Evolutionary conservation across 2,888 invertebrate genomes (phyloP).

Genomic region (Melanophora roralis): DNA sequence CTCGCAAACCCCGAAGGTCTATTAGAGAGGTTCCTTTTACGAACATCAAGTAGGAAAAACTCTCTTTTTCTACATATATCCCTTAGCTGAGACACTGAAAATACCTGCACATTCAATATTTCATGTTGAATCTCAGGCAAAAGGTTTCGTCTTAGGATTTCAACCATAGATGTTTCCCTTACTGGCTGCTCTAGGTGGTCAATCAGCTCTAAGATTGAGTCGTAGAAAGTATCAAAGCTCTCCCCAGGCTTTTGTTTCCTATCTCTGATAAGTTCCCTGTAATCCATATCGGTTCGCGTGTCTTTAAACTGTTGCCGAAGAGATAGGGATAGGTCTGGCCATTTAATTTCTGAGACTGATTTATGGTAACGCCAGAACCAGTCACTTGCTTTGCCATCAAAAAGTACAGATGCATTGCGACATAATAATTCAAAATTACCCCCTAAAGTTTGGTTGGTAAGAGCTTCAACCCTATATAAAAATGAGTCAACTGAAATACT

Average conservation of each 20-base stretch:
- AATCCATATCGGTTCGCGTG: too few species aligned
- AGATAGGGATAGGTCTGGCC: too few species aligned
- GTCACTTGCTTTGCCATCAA: too few species aligned
- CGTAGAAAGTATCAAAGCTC: constrained; percentile 16
- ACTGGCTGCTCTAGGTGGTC: constrained; percentile 1
- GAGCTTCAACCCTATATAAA: neutral
- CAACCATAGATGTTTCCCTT: too few species aligned
- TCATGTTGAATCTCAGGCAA: too few species aligned
- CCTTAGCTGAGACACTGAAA: neutral
- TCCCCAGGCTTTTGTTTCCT: neutral
- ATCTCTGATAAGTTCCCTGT: neutral
- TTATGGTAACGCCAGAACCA: neutral
- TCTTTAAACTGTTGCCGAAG: too few species aligned
- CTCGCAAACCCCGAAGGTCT: too few species aligned
- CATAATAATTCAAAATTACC: neutral
- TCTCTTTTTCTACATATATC: too few species aligned
- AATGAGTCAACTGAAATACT: neutral
- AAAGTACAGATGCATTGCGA: too few species aligned
- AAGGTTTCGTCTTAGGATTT: too few species aligned
- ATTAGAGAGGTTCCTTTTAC: too few species aligned
- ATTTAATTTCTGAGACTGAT: neutral
- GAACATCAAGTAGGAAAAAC: too few species aligned
- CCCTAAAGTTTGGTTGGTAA: neutral
- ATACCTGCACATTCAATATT: neutral
- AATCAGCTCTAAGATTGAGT: neutral